A percentile compares a stretch with the other conserved stretches of the same genome.
Evolutionary conservation across 2,113 vertebrate genomes (phyloP).

Genomic region (Otocyon megalotis): DNA sequence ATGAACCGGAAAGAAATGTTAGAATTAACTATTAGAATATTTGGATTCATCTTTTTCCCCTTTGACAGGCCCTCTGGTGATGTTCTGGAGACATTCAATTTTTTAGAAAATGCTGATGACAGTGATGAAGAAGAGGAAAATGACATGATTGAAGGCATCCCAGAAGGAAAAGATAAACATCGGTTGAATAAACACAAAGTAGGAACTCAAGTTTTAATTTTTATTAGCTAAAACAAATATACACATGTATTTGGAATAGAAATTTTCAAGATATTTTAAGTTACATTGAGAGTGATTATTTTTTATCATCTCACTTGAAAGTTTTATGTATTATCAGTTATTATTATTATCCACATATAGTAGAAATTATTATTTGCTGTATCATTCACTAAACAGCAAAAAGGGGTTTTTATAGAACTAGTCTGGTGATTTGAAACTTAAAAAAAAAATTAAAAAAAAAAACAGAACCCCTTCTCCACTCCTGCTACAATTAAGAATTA

Average conservation of each 20-base stretch:
- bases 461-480: not conserved
- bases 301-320: not conserved
- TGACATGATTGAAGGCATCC: slow-evolving; percentile 96
- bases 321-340: not conserved
- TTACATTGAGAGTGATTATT: not conserved
- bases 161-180: slow-evolving; percentile 93
- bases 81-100: slow-evolving; percentile 99
- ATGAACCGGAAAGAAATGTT: slow-evolving; percentile 28
- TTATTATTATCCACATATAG: not conserved
- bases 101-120: slow-evolving; percentile 98
- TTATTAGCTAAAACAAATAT: not conserved
- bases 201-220: slow-evolving; percentile 79
- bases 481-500: not conserved
- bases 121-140: slow-evolving; percentile 98
- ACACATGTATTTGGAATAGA: not conserved
- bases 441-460: not conserved
- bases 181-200: slow-evolving; percentile 96
- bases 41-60: slow-evolving; percentile 65
- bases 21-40: not conserved
- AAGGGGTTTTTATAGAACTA: not conserved
- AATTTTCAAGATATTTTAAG: slow-evolving; percentile 25
- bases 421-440: not conserved
- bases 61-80: slow-evolving; percentile 93
- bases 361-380: not conserved
- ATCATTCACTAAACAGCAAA: not conserved